Percentiles rank a stretch among this genome's conserved stretches.
These are phyloP conservation scores for Xestia sexstrigata DNA, from an alignment of 2,888 invertebrate species.

Conservation along the genomic window DNA sequence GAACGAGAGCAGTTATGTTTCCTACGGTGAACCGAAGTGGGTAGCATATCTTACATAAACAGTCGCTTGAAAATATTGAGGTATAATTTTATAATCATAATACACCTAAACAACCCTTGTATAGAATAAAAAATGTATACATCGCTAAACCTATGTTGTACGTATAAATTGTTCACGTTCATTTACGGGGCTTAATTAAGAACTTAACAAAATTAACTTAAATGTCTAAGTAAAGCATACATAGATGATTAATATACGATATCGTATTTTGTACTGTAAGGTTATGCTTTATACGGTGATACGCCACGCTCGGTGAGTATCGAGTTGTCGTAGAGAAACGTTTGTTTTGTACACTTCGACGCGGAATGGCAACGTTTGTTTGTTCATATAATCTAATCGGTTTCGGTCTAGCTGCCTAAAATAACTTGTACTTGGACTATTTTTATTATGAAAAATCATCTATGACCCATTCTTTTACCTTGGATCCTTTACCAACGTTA, in stretches of 20 bases:
- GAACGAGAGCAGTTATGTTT: conserved; percentile 43
- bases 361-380: conserved; percentile 74
- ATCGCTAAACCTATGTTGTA: conserved; percentile 78
- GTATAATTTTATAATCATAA: conserved; percentile 81
- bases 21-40: conserved; percentile 71
- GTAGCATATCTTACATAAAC: conserved; percentile 77
- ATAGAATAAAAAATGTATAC: conserved; percentile 75
- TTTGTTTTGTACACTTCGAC: conserved; percentile 68
- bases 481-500: background rate
- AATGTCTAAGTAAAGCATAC: conserved; percentile 88
- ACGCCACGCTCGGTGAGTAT: conserved; percentile 41
- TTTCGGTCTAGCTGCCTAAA: conserved; percentile 72
- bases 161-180: conserved; percentile 79
- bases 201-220: conserved; percentile 72
- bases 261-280: conserved; percentile 90
- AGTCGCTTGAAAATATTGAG: conserved; percentile 82
- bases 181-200: conserved; percentile 70
- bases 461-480: conserved; percentile 42
- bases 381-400: conserved; percentile 63
- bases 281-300: conserved; percentile 75
- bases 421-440: conserved; percentile 73
- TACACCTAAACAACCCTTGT: conserved; percentile 79
- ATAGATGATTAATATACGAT: conserved; percentile 86
- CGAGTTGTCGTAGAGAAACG: conserved; percentile 31
- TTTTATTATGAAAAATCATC: conserved; percentile 58